Evolutionary conservation across 2,888 invertebrate genomes (phyloP), one percentile per base, ranked within the genome.

Genomic region (Ischnura elegans): DNA sequence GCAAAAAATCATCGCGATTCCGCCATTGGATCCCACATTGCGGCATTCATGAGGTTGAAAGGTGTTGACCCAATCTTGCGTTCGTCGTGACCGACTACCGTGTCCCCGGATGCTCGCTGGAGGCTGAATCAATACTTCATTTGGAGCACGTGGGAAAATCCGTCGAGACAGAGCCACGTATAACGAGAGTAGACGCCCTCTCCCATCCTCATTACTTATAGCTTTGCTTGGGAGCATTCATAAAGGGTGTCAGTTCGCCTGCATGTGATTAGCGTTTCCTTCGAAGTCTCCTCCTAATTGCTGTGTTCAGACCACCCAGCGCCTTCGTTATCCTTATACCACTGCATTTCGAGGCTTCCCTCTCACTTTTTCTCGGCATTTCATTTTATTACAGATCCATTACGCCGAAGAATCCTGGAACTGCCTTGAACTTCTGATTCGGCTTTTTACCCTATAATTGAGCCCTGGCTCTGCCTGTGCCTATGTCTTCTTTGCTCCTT

Each of bases 51-150:
- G 76, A 76, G 76, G 76, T 16, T 76, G 16, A 76, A 76, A 36
- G 76, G 76, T 76, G 76, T 36, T 76, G 76, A 76, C 76, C 76
- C 36, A 76, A 76, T 76, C 76, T 36, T 36, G 76, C 25, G 36
- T 76, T 36, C 76, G 36, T 76, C 76, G 36, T 76, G 36, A 76
- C 76, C 76, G 76, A 36, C 76, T 36, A 36, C 76, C 76, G 76
- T 76, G 29, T 36, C 76, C 13, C 76, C 13, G 29, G 13, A 0
- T 76, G 76, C 36, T 36, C 36, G 36, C 76, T 0, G 76, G 76
- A 76, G 76, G 76, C 36, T 76, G 6, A 76, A 36, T 76, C 29
- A 76, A 76, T 36, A 76, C 76, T 36, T 25, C 36, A 76, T 76
- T 76, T 76, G 4, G 76, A 76, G 36, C 76, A 36, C 29, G 36